Evolutionary conservation across 2,888 invertebrate genomes (phyloP).

Genomic region (Taphrorychus bicolor): DNA sequence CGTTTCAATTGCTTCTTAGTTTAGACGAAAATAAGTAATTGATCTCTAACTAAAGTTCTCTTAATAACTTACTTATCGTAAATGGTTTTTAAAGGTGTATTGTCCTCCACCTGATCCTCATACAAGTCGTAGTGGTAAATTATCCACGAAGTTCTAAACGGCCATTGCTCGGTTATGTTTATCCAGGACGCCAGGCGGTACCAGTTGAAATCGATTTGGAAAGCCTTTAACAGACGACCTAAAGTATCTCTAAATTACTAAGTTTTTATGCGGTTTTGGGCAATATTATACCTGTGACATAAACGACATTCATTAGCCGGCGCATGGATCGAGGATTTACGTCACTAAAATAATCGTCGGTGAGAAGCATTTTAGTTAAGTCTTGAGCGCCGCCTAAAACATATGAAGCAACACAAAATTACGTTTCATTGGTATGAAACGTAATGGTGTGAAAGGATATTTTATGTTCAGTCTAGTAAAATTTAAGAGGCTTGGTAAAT

Average conservation of each 20-base stretch:
- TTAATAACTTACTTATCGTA: constrained; percentile 96
- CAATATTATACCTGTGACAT: constrained; percentile 82
- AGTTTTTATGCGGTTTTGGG: background rate
- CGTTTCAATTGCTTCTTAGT: too few relatives aligned
- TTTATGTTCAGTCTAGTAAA: too few relatives aligned
- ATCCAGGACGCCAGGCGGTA: constrained; percentile 95
- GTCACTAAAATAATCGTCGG: constrained; percentile 98
- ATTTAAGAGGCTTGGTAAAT: too few relatives aligned
- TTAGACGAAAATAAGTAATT: too few relatives aligned
- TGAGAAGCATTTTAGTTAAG: constrained; percentile 81
- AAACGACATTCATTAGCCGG: constrained; percentile 95
- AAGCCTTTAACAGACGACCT: constrained; percentile 96
- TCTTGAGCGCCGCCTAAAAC: constrained; percentile 71
- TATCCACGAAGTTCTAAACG: constrained; percentile 96
- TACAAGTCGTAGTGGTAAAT: constrained; percentile 91
- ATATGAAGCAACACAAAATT: background rate
- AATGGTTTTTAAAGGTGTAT: constrained; percentile 83
- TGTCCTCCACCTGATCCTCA: constrained; percentile 87
- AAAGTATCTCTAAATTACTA: constrained; percentile 32
- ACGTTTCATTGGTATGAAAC: too few relatives aligned
- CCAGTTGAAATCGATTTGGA: constrained; percentile 99
- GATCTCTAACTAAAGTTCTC: too few relatives aligned
- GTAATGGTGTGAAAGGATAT: too few relatives aligned
- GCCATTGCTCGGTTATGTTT: constrained; percentile 99
- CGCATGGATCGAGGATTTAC: constrained; percentile 98